A percentile compares a stretch with the other conserved stretches of the same genome.
Evolutionary conservation across 2,888 invertebrate species (phyloP).

Genomic region (Drosophila aldrichi): DNA sequence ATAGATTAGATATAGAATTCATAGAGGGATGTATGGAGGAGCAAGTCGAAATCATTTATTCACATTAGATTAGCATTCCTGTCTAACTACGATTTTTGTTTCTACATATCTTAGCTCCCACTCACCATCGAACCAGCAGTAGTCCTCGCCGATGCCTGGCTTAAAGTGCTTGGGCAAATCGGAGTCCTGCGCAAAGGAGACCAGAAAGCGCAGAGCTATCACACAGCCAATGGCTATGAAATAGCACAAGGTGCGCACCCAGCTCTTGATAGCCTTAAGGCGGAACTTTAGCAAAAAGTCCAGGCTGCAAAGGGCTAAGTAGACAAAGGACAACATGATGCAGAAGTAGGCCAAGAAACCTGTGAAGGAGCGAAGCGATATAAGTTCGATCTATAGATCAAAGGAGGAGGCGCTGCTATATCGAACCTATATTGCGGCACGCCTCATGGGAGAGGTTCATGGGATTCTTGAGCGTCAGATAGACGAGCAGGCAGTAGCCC

Average conservation of each 20-base stretch:
- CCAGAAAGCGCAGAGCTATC: constrained; percentile 63
- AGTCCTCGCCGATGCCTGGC: constrained; percentile 79
- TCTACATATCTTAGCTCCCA: background rate
- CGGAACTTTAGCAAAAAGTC: constrained; percentile 75
- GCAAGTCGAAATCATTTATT: background rate
- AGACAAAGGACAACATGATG: constrained; percentile 74
- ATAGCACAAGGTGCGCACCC: constrained; percentile 69
- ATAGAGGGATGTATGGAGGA: background rate
- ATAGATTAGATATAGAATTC: background rate
- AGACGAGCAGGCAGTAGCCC: constrained; percentile 70
- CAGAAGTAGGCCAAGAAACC: constrained; percentile 79
- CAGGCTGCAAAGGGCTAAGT: constrained; percentile 74
- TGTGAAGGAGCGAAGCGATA: constrained; percentile 6
- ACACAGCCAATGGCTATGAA: constrained; percentile 52
- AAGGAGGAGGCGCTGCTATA: accelerated
- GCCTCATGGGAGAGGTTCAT: constrained; percentile 72
- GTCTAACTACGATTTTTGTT: background rate
- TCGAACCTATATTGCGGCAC: constrained; percentile 73
- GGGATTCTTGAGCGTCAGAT: constrained; percentile 77
- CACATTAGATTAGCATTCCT: background rate
- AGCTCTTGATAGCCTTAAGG: constrained; percentile 54
- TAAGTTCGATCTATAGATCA: background rate
- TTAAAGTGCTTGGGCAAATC: constrained; percentile 67
- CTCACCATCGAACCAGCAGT: constrained; percentile 78
- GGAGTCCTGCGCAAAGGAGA: constrained; percentile 76